Conservation (phyloP, 2,113 vertebrate genomes). For the Acrocephalus kingi region DNA sequence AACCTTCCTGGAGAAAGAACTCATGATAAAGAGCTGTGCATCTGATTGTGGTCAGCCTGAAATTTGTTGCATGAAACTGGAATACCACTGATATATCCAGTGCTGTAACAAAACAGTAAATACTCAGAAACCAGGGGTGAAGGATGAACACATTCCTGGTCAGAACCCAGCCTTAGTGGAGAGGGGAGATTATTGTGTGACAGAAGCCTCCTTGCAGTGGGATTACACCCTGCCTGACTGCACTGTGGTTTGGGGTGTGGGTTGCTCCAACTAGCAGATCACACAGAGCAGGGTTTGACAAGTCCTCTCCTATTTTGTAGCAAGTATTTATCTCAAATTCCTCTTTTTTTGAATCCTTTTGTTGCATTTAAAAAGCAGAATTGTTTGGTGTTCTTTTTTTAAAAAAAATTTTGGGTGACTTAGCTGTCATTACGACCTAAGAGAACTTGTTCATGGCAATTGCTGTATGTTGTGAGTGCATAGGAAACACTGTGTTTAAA, state of each 20-base stretch:
- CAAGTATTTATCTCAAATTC: neutral
- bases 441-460: neutral
- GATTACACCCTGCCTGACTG: neutral
- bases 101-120: neutral
- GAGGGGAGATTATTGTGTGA: neutral
- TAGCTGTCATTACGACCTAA: neutral
- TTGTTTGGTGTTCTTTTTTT: neutral
- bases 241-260: neutral
- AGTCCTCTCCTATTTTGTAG: neutral
- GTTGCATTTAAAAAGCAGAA: neutral
- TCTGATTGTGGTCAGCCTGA: neutral
- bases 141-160: neutral
- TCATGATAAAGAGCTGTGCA: rapidly evolving
- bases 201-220: neutral
- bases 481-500: neutral
- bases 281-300: neutral
- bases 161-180: neutral
- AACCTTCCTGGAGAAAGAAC: neutral
- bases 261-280: neutral
- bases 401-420: neutral
- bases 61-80: neutral
- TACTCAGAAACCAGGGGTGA: neutral
- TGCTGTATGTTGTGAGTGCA: neutral
- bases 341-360: neutral
- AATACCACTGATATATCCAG: neutral